Evolutionary conservation across 2,888 invertebrate species (phyloP).

Genomic region (Orchesellides sinensis): DNA sequence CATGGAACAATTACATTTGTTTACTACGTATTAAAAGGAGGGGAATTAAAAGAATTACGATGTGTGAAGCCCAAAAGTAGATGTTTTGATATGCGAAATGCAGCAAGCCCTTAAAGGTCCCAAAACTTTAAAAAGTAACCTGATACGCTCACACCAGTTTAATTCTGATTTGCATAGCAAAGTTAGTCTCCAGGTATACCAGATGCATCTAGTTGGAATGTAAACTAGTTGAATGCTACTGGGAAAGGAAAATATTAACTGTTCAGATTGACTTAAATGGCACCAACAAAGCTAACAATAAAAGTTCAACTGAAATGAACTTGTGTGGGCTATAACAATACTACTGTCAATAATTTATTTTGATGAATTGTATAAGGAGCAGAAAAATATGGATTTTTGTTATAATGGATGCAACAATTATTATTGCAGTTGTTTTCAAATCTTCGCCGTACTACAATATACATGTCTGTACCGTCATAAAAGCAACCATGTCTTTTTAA

Average conservation of each 20-base stretch:
- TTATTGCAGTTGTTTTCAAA: neutral
- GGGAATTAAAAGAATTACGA: too few species aligned
- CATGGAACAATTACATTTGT: too few species aligned
- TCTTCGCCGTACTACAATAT: neutral
- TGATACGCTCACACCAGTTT: neutral
- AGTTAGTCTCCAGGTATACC: too few species aligned
- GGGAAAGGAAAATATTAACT: neutral
- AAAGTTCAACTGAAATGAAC: conserved; percentile 11
- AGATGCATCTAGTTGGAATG: too few species aligned
- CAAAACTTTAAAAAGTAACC: too few species aligned
- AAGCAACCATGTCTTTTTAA: too few species aligned
- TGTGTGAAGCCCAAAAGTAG: too few species aligned
- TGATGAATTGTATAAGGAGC: conserved; percentile 22
- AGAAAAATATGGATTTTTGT: neutral
- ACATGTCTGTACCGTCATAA: too few species aligned
- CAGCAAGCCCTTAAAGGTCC: too few species aligned
- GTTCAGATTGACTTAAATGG: neutral
- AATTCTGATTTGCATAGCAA: neutral
- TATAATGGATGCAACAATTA: neutral
- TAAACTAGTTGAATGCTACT: neutral
- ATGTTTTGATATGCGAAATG: too few species aligned
- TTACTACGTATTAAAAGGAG: too few species aligned
- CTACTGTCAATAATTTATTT: conserved; percentile 43
- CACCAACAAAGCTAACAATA: neutral
- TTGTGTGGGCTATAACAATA: conserved; percentile 51